Conservation (phyloP, 2,888 invertebrate species). For the Drosophila rubida region DNA sequence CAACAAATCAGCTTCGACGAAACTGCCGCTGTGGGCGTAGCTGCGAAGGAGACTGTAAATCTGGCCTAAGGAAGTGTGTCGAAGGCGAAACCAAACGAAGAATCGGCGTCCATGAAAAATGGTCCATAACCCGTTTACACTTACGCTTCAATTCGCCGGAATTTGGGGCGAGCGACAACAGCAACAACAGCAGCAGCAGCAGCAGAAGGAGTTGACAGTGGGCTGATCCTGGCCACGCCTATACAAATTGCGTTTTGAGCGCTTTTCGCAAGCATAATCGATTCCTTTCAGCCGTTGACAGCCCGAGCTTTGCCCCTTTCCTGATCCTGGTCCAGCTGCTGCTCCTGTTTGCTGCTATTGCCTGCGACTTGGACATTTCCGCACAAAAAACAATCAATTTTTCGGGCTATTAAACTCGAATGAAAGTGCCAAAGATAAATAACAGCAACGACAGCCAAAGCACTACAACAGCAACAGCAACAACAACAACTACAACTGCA, state of each 20-base stretch:
- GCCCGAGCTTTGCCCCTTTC: conserved; percentile 29
- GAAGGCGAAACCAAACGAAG: conserved; percentile 3
- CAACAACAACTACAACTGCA: conserved; percentile 43
- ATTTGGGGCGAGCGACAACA: conserved; percentile 36
- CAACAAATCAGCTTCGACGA: conserved; percentile 83
- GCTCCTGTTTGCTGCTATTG: conserved; percentile 11
- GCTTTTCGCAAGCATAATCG: conserved; percentile 72
- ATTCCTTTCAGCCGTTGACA: conserved; percentile 69
- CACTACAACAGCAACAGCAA: conserved; percentile 48
- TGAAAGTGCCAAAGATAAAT: conserved; percentile 81
- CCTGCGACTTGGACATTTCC: conserved; percentile 62
- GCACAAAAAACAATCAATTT: conserved; percentile 83
- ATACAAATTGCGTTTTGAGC: conserved; percentile 64
- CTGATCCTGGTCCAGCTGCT: conserved; percentile 33
- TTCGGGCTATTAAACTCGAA: conserved; percentile 83
- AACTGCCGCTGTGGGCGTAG: conserved; percentile 47
- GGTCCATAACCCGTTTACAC: conserved; percentile 74
- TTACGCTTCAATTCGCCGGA: conserved; percentile 75
- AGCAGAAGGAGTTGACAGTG: conserved; percentile 9
- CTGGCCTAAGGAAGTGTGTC: conserved; percentile 21
- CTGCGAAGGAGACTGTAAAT: conserved; percentile 57
- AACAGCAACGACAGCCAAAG: conserved; percentile 73
- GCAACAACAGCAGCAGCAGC: conserved; percentile 15
- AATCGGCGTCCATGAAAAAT: conserved; percentile 56
- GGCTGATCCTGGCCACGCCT: conserved; percentile 39